Base-by-base conservation (phyloP, 2,888 invertebrate genomes). In the Choristoneura rosaceana region DNA sequence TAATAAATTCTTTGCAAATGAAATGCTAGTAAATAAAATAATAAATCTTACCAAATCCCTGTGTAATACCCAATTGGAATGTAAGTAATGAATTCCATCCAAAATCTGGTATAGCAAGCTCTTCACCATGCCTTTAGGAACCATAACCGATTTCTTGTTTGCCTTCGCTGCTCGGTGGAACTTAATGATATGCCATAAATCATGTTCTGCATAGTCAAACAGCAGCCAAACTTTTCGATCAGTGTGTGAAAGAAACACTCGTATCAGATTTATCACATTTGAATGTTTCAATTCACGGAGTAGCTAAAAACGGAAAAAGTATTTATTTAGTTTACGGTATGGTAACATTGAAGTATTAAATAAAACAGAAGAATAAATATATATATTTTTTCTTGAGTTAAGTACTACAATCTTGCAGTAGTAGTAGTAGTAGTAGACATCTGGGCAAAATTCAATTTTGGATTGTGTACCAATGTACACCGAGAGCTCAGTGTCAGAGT, bases 161-260 rank as follows among this genome's bases (percentile, higher is more conserved):
- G 99, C 99, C 90, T 99, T 99, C 0, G 99, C 99, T 70, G 99
- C 98, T 83, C 99, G 95, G 87, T 99, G 99, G 87, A 98, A 99
- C 93, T 99, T 99, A 64, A 99, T 99, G 41, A 99, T 99, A 87
- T 99, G 99, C 99, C 99, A 99, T 71, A 99, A 92, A 94, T 99
- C 99, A 95, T 99, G 99, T 92, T 99, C 99, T 0, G 99, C 99
- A 94, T 98, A 99, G 88, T 99, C 99, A 93, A 99, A 99, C 10
- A 99, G 93, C 50, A 99, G 94, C 97, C 99, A 99, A 4, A 99
- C 99, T 95, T 99, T 99, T 50, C 99, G 95, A 85, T 99, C 99
- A 81, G 96, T 97, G 86, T 99, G 99, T 0, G 99, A 99, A 0
- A 99, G 95, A 88, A 99, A 99, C 1, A 99, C 99, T 81, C 99